phyloP scores from a whole-genome alignment of 2,113 vertebrate genomes.

The Caracal caracal region DNA sequence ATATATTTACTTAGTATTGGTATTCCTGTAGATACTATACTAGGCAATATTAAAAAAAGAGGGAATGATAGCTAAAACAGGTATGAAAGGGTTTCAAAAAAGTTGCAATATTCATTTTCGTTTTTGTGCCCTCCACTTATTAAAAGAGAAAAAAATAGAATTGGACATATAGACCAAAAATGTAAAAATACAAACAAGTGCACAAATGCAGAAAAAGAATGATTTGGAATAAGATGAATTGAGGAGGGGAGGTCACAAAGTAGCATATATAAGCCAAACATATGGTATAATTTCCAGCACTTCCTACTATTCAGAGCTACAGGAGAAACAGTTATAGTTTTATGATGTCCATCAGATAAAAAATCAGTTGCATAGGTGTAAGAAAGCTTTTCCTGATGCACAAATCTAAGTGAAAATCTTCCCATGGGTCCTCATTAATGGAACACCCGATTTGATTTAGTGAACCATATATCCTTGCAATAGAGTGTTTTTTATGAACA shows the following conservation, averaged over 20 bases:
- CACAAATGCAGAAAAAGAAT: background rate
- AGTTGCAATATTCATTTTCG: background rate
- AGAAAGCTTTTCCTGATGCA: background rate
- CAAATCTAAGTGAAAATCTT: slow-evolving; percentile 13
- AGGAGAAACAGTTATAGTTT: background rate
- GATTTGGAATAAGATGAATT: background rate
- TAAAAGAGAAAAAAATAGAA: background rate
- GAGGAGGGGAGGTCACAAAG: background rate
- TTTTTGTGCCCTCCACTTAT: background rate
- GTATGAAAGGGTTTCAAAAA: background rate
- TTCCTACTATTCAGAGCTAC: background rate
- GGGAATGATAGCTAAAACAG: background rate
- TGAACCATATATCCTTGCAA: background rate
- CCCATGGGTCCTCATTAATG: slow-evolving; percentile 30
- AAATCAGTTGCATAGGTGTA: background rate
- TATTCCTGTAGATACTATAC: background rate
- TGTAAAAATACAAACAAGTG: background rate
- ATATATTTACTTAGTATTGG: background rate
- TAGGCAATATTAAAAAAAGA: background rate
- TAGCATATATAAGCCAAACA: background rate
- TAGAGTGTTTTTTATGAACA: background rate
- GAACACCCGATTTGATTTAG: slow-evolving; percentile 16
- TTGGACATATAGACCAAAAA: background rate
- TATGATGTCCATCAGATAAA: background rate
- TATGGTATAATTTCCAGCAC: background rate